Base-by-base conservation (phyloP, 1,140 invertebrate genomes). In the Atopsyche davidsoni region DNA sequence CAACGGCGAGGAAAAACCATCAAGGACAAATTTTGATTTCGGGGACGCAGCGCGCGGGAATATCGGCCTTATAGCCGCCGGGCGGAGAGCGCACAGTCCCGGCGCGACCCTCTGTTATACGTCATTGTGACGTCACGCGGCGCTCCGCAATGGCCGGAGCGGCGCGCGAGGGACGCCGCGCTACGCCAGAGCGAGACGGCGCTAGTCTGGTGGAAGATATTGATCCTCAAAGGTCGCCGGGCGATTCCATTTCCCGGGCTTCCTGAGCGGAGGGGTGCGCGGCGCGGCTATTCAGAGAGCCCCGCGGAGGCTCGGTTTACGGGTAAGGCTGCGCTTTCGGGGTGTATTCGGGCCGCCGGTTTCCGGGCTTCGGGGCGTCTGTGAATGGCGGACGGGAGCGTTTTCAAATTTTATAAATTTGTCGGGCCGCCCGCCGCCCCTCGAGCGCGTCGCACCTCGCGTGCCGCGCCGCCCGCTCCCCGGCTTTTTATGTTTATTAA, bases 81-180 rank as follows among this genome's bases (percentile, higher is more conserved):
- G 32, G n/a, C 31, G 9, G 21, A 52, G n/a, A 13, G 19, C 35
- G 38, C 11, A 46, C 39, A 17, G 38, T 40, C 14, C 36, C 36
- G 16, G 13, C 38, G 23, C 24, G 24, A 25, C 18, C 13, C 32
- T 44, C 23, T 51, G 32, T 34, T 14, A 46, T 53, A 57, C 46
- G 55, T 57, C 55, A 57, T 56, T 46, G 34, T 53, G 55, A 57
- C 55, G 55, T 57, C 55, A 57, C 50, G 46, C 31, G 13, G 38
- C 21, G 17, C 13, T 24, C 41, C 45, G 23, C 47, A 46, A 53
- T 53, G 55, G 55, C 55, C 55, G 51, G 23, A 24, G 21, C 4
- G 4, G 53, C 4, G 22, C 16, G 40, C 46, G 21, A 45, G 49
- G 24, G 53, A 50, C 41, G 44, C 14, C n/a, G 18, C 44, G 10